These are phyloP conservation scores for Sinotaia quadrata DNA, from an alignment of 2,888 invertebrate genomes.

Conservation along the genomic window DNA sequence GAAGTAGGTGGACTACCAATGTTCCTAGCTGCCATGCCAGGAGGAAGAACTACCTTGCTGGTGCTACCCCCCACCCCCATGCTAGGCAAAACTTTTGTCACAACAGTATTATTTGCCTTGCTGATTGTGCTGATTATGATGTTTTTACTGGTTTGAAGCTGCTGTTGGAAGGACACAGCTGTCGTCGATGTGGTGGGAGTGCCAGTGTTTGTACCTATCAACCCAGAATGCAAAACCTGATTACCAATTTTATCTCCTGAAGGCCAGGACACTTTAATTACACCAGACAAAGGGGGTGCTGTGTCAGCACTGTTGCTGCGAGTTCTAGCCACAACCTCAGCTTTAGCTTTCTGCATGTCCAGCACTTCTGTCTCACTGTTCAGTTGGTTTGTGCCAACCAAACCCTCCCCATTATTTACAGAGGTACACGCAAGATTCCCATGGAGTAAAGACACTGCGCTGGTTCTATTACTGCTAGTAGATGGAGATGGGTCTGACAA, in stretches of 20 bases:
- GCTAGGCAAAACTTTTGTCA: slow-evolving; percentile 59
- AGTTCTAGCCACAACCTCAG: slow-evolving; percentile 38
- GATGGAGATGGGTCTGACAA: background rate
- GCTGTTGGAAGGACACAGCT: slow-evolving; percentile 14
- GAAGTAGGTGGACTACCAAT: slow-evolving; percentile 52
- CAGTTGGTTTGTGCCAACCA: too few relatives aligned
- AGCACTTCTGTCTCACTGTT: slow-evolving; percentile 36
- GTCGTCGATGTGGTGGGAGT: slow-evolving; percentile 10
- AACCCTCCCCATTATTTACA: slow-evolving; percentile 39
- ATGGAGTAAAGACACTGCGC: slow-evolving; percentile 21
- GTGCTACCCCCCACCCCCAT: background rate
- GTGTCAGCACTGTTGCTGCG: slow-evolving; percentile 52
- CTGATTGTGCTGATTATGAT: slow-evolving; percentile 63
- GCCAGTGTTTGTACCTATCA: background rate
- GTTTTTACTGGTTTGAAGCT: slow-evolving; percentile 48
- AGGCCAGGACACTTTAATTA: slow-evolving; percentile 57
- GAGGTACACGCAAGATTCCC: slow-evolving; percentile 13
- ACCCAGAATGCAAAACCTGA: background rate
- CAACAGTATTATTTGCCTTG: slow-evolving; percentile 58
- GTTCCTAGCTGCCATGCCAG: slow-evolving; percentile 38
- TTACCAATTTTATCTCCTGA: slow-evolving; percentile 44
- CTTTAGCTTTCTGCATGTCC: slow-evolving; percentile 26
- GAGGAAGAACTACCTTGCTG: slow-evolving; percentile 37
- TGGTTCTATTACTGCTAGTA: background rate
- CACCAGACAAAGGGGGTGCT: slow-evolving; percentile 35